Percentiles rank a stretch among this genome's conserved stretches.
Conservation (phyloP, 2,888 invertebrate species). For the Strigamia transsilvanica region DNA sequence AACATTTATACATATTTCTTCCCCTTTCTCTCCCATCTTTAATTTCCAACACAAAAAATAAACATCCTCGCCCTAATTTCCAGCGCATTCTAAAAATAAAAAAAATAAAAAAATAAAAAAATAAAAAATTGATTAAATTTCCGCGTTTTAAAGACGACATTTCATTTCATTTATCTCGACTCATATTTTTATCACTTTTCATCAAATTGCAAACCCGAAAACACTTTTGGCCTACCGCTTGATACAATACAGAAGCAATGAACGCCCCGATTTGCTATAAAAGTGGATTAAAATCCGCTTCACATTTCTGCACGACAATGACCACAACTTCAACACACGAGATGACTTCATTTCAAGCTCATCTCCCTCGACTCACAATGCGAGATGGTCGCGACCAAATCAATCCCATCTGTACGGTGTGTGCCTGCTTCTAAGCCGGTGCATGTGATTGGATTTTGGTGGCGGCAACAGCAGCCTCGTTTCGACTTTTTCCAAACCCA, state of each 20-base stretch:
- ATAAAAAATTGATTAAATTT: no score
- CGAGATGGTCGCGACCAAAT: conserved; percentile 30
- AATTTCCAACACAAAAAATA: background rate
- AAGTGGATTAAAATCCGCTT: conserved; percentile 21
- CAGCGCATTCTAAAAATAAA: background rate
- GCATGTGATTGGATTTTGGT: conserved; percentile 30
- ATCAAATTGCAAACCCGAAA: background rate
- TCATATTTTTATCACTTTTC: background rate
- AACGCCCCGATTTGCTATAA: conserved; percentile 4
- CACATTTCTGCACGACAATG: conserved; percentile 21
- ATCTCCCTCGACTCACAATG: conserved; percentile 23
- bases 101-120: background rate
- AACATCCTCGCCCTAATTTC: background rate
- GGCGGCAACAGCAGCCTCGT: conserved; percentile 30
- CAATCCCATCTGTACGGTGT: conserved; percentile 30
- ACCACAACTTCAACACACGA: conserved; percentile 16
- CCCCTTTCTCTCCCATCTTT: background rate
- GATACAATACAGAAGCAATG: background rate
- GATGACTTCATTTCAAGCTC: conserved; percentile 26
- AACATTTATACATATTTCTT: background rate
- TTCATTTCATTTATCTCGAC: no score
- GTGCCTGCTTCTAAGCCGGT: conserved; percentile 25
- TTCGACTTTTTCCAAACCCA: conserved; percentile 26
- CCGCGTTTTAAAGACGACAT: no score
- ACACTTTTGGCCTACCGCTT: background rate